Base-by-base conservation (phyloP, 2,888 invertebrate genomes). In the Rapana venosa region DNA sequence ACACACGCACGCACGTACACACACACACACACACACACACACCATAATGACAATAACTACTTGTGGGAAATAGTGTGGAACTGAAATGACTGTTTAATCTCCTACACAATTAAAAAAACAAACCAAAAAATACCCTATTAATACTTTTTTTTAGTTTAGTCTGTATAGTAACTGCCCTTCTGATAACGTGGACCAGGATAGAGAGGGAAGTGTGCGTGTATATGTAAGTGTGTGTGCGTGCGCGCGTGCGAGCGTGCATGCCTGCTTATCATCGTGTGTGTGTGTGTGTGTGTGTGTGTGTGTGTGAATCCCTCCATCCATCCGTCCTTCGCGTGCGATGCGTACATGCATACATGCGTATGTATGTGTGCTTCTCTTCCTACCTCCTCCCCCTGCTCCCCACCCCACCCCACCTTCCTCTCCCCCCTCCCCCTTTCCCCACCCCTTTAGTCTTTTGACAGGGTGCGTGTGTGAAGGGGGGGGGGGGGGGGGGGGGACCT, bases 1-100 rank as follows among this genome's bases (percentile, higher is more conserved):
- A 36, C 79, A n/a, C 79, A 36, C 79, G 36, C 79, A 81, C 79
- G 20, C 79, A 4, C 6, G 22, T 5, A 84, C 84, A 13, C 47
- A 56, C 84, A 30, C 81, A 47, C 47, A 47, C 83, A 26, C 83
- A 83, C 47, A n/a, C 83, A 83, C 83, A 47, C 47, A 47, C 83
- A 83, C 47, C 83, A 83, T 17, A 8, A 8, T 47, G 47, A 47
- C 47, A 5, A 47, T 2, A 8, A 47, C 47, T 47, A 47, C 4
- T 47, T 47, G 47, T 2, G 47, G 47, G 47, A 8, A 8, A 5
- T 8, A 47, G 8, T 47, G 47, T 47, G 47, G 47, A 5, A 47
- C 47, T 47, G 47, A 47, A 47, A 47, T 47, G 47, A 47, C 47
- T 47, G 47, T 47, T 47, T 5, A 47, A 47, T 47, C 47, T 47